phyloP scores from a whole-genome alignment of 2,888 invertebrate genomes.

The Tromatobia lineatoria region DNA sequence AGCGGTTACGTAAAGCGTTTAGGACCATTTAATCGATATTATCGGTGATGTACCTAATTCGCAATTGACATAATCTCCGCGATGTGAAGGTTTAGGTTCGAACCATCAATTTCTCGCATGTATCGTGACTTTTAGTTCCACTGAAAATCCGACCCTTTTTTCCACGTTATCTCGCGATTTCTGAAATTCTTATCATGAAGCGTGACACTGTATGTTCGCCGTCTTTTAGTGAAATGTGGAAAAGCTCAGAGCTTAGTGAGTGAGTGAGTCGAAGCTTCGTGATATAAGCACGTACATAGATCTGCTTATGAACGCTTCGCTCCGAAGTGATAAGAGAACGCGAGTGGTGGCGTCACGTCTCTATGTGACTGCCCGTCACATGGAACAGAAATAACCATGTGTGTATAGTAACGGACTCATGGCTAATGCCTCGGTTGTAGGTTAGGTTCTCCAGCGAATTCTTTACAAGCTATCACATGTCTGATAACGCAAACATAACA shows the following conservation, averaged over 20 bases:
- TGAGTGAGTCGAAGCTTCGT: constrained; percentile 7
- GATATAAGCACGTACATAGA: neutral
- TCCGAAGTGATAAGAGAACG: neutral
- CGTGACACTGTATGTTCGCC: too few relatives aligned
- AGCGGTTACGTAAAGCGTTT: constrained; percentile 31
- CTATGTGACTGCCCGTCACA: neutral
- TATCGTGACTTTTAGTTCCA: neutral
- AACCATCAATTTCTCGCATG: neutral
- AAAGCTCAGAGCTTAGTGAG: neutral
- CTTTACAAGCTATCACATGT: neutral
- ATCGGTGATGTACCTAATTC: neutral
- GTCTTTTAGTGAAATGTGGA: neutral
- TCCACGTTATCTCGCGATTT: constrained; percentile 7
- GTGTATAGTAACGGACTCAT: constrained; percentile 13
- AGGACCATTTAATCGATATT: neutral
- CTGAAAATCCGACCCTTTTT: too few relatives aligned
- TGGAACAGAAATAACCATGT: constrained; percentile 2
- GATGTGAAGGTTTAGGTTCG: neutral
- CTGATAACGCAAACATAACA: neutral
- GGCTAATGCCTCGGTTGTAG: constrained; percentile 29
- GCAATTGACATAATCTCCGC: neutral
- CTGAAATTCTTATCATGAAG: too few relatives aligned
- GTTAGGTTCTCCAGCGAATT: constrained; percentile 43
- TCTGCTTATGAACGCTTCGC: neutral
- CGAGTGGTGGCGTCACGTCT: neutral